These are phyloP conservation scores for Mugil cephalus DNA, from an alignment of 2,113 vertebrate species.

Conservation along the genomic window DNA sequence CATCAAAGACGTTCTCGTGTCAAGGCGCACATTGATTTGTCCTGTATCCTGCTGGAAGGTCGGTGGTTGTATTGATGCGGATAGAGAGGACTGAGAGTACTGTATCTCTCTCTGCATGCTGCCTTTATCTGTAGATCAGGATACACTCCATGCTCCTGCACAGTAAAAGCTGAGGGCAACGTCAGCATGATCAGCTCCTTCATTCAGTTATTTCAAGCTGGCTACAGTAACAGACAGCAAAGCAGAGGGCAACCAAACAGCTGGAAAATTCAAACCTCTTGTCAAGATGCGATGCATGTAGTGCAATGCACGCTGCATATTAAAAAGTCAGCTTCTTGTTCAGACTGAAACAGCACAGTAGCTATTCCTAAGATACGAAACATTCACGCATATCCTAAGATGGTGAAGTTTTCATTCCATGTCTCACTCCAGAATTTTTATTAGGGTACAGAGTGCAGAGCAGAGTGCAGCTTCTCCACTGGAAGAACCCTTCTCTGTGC, in stretches of 20 bases:
- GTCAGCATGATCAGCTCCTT: conserved; percentile 15
- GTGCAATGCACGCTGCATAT: background rate
- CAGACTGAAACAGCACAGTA: background rate
- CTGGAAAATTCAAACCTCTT: background rate
- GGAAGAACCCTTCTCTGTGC: no score
- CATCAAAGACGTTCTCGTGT: conserved; percentile 52
- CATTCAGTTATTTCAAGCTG: background rate
- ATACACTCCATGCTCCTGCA: conserved; percentile 5
- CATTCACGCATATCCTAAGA: background rate
- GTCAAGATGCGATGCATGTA: background rate
- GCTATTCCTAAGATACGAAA: background rate
- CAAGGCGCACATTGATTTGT: conserved; percentile 66
- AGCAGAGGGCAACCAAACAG: no score
- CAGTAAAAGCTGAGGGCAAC: conserved; percentile 5
- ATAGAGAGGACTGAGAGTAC: conserved; percentile 44
- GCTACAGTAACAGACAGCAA: background rate
- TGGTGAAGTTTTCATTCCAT: no score
- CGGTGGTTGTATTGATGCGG: conserved; percentile 41
- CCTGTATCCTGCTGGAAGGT: conserved; percentile 47
- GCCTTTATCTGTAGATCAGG: conserved; percentile 5
- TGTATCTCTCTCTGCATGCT: background rate
- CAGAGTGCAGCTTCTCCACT: no score
- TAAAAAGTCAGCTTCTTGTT: background rate
- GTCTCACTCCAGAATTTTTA: no score
- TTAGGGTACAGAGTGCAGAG: no score